phyloP scores from a whole-genome alignment of 2,888 invertebrate species.

The Gymnocheta viridis region DNA sequence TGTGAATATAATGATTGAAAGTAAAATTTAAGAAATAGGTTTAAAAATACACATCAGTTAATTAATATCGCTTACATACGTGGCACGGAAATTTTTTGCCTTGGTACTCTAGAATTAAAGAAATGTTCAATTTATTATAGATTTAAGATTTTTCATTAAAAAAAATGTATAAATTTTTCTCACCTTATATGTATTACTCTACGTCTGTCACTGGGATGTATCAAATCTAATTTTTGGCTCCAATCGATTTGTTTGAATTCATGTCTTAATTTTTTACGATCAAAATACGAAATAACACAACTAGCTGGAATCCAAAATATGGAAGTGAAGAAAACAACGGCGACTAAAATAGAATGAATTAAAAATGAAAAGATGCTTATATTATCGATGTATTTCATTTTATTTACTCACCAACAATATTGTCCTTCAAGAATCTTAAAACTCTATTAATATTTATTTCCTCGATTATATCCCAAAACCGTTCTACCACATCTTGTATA shows the following conservation, averaged over 20 bases:
- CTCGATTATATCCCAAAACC: conserved; percentile 98
- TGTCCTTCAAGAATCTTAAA: conserved; percentile 93
- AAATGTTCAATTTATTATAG: neutral
- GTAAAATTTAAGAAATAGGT: neutral
- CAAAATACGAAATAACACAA: conserved; percentile 93
- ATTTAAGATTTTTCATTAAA: neutral
- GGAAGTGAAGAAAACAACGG: conserved; percentile 94
- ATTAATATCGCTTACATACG: conserved; percentile 68
- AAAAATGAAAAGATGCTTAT: neutral
- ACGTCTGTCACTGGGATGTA: conserved; percentile 88
- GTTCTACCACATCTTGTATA: conserved; percentile 96
- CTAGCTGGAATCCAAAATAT: conserved; percentile 97
- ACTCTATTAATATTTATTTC: conserved; percentile 97
- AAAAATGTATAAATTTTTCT: neutral
- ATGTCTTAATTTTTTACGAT: conserved; percentile 88
- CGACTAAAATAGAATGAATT: conserved; percentile 75
- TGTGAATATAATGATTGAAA: neutral
- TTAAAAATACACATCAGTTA: neutral
- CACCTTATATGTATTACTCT: conserved; percentile 87
- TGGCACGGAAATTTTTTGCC: conserved; percentile 81
- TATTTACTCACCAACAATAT: conserved; percentile 90
- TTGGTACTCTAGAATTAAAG: conserved; percentile 78
- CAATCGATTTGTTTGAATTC: conserved; percentile 88
- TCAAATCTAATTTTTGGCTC: conserved; percentile 87
- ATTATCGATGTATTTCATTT: neutral